Conservation (phyloP, 2,797 vertebrate species). For the Anguilla obscura region DNA sequence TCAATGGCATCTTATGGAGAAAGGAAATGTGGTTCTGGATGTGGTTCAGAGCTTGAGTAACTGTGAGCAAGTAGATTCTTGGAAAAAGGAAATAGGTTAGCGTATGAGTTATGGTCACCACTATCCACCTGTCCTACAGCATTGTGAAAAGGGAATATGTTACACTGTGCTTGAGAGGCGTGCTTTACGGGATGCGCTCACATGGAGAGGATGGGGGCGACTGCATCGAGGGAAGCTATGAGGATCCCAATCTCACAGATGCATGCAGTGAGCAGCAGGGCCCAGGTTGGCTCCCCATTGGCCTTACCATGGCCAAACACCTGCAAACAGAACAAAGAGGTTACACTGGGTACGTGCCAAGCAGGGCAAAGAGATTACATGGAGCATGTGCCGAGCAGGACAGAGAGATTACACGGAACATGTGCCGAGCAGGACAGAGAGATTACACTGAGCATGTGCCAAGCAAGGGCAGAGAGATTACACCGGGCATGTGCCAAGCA, state of each 20-base stretch:
- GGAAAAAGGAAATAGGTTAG: background rate
- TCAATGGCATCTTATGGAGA: background rate
- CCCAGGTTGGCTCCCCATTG: conserved; percentile 96
- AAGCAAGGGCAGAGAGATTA: background rate
- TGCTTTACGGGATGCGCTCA: conserved; percentile 60
- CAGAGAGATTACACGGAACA: conserved; percentile 22
- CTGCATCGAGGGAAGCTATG: conserved; percentile 92
- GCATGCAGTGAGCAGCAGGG: conserved; percentile 89
- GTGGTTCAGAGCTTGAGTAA: background rate
- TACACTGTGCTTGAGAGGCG: background rate
- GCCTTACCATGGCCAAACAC: conserved; percentile 96
- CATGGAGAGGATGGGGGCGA: conserved; percentile 98
- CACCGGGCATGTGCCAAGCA: conserved; percentile 27
- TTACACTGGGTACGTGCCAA: background rate
- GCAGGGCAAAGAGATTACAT: background rate
- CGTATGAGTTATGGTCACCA: background rate
- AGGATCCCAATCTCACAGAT: conserved; percentile 98
- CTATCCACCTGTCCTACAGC: background rate
- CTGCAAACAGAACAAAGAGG: conserved; percentile 61
- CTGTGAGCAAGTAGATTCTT: background rate
- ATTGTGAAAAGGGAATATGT: background rate
- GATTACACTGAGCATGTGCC: background rate
- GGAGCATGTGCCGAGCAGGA: conserved; percentile 31
- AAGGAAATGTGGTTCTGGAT: background rate
- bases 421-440: conserved; percentile 27